Evolutionary conservation across 1,140 invertebrate genomes (phyloP).

Genomic region (Bombus superbus): DNA sequence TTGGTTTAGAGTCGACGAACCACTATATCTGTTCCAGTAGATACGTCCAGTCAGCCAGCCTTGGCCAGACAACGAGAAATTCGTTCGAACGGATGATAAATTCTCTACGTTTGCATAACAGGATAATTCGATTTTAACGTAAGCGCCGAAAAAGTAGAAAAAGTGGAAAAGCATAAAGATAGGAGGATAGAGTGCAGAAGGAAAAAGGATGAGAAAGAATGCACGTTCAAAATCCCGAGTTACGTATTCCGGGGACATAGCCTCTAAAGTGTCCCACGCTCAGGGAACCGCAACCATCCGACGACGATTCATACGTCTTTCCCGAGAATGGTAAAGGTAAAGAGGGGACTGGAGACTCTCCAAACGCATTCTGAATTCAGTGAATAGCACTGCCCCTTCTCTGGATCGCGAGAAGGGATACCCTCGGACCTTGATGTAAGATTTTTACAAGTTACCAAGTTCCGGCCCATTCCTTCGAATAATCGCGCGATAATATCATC

Average conservation of each 20-base stretch:
- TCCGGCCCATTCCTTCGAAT: background rate
- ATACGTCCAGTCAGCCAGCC: background rate
- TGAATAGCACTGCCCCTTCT: constrained; percentile 57
- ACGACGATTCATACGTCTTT: constrained; percentile 79
- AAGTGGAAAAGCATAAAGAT: constrained; percentile 6
- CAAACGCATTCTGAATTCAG: constrained; percentile 72
- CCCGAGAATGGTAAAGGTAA: constrained; percentile 59
- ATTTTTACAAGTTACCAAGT: constrained; percentile 42
- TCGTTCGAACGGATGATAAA: background rate
- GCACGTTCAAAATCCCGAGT: constrained; percentile 71
- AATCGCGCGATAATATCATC: background rate
- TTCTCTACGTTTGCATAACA: background rate
- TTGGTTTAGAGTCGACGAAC: background rate
- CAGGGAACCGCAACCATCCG: constrained; percentile 73
- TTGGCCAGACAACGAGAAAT: background rate
- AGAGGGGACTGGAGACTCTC: constrained; percentile 64
- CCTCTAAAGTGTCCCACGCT: constrained; percentile 75
- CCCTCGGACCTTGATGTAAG: constrained; percentile 46
- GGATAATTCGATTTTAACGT: constrained; percentile 45
- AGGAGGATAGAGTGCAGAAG: constrained; percentile 40
- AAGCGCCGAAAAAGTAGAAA: constrained; percentile 36
- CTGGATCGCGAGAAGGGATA: constrained; percentile 39
- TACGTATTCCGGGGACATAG: constrained; percentile 78
- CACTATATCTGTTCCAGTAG: background rate
- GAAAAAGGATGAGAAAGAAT: constrained; percentile 58